Conservation (phyloP, 2,888 invertebrate genomes). For the Gymnocheta viridis region DNA sequence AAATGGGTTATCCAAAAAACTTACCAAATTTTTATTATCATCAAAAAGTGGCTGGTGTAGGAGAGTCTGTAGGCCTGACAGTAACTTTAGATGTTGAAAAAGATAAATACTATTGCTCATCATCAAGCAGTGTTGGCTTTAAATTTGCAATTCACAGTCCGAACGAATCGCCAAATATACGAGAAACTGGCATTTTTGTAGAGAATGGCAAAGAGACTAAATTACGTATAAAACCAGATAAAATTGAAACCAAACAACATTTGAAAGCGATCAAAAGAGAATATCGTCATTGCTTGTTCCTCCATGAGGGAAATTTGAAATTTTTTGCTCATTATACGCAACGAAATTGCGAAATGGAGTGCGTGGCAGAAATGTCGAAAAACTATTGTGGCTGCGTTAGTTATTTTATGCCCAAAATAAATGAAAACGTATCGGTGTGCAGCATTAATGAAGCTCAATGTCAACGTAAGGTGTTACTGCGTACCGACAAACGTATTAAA, state of each 20-base stretch:
- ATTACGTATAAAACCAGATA: conserved; percentile 76
- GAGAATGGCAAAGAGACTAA: conserved; percentile 77
- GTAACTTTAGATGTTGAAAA: neutral
- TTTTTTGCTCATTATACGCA: conserved; percentile 89
- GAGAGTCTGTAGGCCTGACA: neutral
- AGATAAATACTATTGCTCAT: conserved; percentile 90
- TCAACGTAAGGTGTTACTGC: neutral
- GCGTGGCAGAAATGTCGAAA: conserved; percentile 87
- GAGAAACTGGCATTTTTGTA: conserved; percentile 76
- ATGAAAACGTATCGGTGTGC: conserved; percentile 83
- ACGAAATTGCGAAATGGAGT: conserved; percentile 90
- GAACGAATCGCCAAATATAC: conserved; percentile 78
- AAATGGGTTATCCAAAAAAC: neutral
- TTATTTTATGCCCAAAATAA: conserved; percentile 84
- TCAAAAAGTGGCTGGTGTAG: neutral
- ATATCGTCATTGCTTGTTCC: neutral
- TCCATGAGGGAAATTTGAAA: conserved; percentile 85
- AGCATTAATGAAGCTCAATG: neutral
- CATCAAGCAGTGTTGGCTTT: conserved; percentile 84
- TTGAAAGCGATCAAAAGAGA: conserved; percentile 71
- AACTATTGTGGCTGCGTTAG: conserved; percentile 77
- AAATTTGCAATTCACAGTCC: conserved; percentile 79
- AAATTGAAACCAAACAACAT: conserved; percentile 74
- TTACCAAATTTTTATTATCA: neutral
- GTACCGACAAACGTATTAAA: neutral